Base-by-base conservation (phyloP, 1,140 invertebrate genomes). In the Panagrolaimus sp. region DNA sequence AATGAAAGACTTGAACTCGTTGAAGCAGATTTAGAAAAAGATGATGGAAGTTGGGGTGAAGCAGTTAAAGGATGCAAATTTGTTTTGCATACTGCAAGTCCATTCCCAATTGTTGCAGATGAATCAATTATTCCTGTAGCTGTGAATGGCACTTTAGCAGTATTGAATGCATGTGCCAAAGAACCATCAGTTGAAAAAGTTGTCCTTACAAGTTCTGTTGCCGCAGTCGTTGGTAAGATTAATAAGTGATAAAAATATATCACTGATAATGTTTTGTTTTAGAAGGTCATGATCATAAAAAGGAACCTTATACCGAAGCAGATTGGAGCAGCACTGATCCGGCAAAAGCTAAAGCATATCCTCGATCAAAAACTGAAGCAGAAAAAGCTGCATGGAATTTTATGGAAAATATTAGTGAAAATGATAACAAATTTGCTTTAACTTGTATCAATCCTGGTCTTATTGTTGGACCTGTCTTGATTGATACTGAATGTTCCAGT, bases 371-470 rank as follows among this genome's bases (percentile, higher is more conserved):
- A 75, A 85, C 84, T 17, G 67, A 87, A 43, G 87, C 87, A 15
- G 87, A 88, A 76, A 86, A 84, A 77, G 85, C 86, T 48, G 87
- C 87, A 0, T 88, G 87, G 87, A 85, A 88, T 67, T 88, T 85
- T 76, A 79, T 69, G 55, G 62, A 78, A 12, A 55, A 28, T 43
- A 38, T 79, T 26, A 7, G 32, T 38, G 28, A 63, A 10, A 28
- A 43, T n/a, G 77, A 82, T 26, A 80, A 85, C 10, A 85, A 84
- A 65, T 84, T 88, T 68, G 86, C 87, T 76, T 72, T 88, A 48
- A 83, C 85, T n/a, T 84, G 85, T 12, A 79, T 88, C 9, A 87
- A 88, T 74, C 87, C 87, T 6, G 81, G 78, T 5, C 83, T 86
- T 64, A 83, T 87, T 12, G 81, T 87, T 69, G 87, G 87, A 3